phyloP scores from a whole-genome alignment of 2,888 invertebrate genomes.

The Neoascia interrupta region DNA sequence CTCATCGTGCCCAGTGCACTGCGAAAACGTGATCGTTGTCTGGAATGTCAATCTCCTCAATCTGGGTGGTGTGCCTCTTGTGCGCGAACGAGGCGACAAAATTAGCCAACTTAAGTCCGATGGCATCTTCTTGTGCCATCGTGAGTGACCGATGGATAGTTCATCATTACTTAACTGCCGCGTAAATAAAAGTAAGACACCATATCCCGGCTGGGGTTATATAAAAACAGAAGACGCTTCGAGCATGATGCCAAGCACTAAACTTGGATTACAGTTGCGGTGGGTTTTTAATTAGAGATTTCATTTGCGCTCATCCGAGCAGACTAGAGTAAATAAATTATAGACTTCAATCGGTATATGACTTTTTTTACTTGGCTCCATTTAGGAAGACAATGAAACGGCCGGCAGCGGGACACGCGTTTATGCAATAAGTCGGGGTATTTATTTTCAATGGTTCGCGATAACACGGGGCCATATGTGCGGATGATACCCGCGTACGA shows the following conservation, averaged over 20 bases:
- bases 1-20: conserved; percentile 2
- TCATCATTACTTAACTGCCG: conserved; percentile 5
- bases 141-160: not conserved
- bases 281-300: conserved; percentile 47
- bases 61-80: conserved; percentile 21
- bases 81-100: not conserved
- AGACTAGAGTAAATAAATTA: conserved; percentile 29
- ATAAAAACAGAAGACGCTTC: not conserved
- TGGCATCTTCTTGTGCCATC: conserved; percentile 15
- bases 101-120: conserved; percentile 34
- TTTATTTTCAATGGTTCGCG: no score
- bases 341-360: conserved; percentile 21
- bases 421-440: conserved; percentile 45
- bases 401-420: conserved; percentile 13
- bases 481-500: no score
- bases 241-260: not conserved
- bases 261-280: conserved; percentile 5
- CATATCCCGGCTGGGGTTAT: not conserved
- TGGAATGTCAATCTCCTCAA: conserved; percentile 26
- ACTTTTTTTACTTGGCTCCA: conserved; percentile 7
- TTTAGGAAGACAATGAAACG: no score
- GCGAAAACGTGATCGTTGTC: conserved; percentile 35
- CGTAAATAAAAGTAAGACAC: conserved; percentile 2
- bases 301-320: conserved; percentile 25
- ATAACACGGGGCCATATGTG: no score